Percentiles rank a stretch among this genome's conserved stretches.
These are phyloP conservation scores for Elysia crispata DNA, from an alignment of 2,888 invertebrate genomes.

Conservation along the genomic window DNA sequence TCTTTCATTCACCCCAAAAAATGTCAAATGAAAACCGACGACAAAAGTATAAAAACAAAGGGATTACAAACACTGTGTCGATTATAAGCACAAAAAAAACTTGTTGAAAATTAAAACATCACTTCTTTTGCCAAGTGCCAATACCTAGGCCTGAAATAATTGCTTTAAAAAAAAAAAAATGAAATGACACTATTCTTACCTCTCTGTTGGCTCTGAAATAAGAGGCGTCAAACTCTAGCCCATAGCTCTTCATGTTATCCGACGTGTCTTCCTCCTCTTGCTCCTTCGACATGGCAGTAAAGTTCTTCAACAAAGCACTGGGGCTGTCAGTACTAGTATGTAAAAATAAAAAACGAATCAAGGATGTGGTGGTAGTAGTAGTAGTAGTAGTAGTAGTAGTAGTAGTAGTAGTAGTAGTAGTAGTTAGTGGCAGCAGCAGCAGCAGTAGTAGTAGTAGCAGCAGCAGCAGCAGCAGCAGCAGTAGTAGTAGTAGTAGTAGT, in stretches of 20 bases:
- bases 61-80: too few species aligned
- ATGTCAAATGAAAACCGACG: too few species aligned
- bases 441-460: conserved; percentile 22
- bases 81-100: too few species aligned
- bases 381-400: conserved; percentile 28
- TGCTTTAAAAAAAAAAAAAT: background rate
- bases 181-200: conserved; percentile 61
- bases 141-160: conserved; percentile 15
- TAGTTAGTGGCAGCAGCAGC: too few species aligned
- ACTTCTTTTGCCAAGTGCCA: too few species aligned
- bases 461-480: conserved; percentile 7
- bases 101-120: too few species aligned
- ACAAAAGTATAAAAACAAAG: too few species aligned
- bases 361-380: background rate
- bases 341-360: too few species aligned
- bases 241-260: conserved; percentile 63
- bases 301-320: conserved; percentile 63
- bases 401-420: conserved; percentile 12
- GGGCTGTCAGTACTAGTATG: conserved; percentile 52
- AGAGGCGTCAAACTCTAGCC: conserved; percentile 72
- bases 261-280: conserved; percentile 52
- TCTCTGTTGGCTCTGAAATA: conserved; percentile 74
- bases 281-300: conserved; percentile 68
- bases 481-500: conserved; percentile 28
- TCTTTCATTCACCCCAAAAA: too few species aligned